These are phyloP conservation scores for Heliconius charithonia DNA, from an alignment of 2,888 invertebrate species.

Conservation along the genomic window DNA sequence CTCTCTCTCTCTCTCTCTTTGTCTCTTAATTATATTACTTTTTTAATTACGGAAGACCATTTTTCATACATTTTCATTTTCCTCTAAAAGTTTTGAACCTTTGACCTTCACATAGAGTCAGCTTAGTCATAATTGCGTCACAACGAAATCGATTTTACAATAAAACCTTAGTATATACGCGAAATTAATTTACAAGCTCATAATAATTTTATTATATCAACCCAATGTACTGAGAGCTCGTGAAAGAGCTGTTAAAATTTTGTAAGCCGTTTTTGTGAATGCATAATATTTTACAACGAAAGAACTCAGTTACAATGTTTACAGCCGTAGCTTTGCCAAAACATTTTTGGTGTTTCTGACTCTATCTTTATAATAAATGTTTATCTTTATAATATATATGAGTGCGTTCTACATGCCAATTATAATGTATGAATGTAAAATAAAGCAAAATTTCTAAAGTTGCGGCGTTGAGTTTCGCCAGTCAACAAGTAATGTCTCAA, in stretches of 20 bases:
- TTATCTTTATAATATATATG: neutral
- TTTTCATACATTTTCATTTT: neutral
- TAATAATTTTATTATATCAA: slow-evolving; percentile 28
- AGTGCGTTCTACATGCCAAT: too few species aligned
- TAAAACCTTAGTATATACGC: slow-evolving; percentile 26
- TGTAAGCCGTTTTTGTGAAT: slow-evolving; percentile 1
- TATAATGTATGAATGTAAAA: too few species aligned
- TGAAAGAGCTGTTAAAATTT: slow-evolving; percentile 17
- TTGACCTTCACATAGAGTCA: neutral
- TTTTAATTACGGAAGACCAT: neutral
- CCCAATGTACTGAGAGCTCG: slow-evolving; percentile 2
- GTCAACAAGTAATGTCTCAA: too few species aligned
- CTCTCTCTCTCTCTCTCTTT: too few species aligned
- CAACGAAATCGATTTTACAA: slow-evolving; percentile 16
- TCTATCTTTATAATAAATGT: neutral
- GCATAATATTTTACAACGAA: slow-evolving; percentile 9
- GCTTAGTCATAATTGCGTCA: neutral
- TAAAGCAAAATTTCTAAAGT: neutral
- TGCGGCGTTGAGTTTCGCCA: neutral
- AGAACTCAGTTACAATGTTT: slow-evolving; percentile 10
- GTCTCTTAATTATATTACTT: too few species aligned
- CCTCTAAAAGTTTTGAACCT: neutral
- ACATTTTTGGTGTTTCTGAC: neutral
- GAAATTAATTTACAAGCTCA: slow-evolving; percentile 22
- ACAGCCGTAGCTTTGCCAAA: slow-evolving; percentile 3